phyloP scores from a whole-genome alignment of 1,140 invertebrate species.

The Magallana gigas region DNA sequence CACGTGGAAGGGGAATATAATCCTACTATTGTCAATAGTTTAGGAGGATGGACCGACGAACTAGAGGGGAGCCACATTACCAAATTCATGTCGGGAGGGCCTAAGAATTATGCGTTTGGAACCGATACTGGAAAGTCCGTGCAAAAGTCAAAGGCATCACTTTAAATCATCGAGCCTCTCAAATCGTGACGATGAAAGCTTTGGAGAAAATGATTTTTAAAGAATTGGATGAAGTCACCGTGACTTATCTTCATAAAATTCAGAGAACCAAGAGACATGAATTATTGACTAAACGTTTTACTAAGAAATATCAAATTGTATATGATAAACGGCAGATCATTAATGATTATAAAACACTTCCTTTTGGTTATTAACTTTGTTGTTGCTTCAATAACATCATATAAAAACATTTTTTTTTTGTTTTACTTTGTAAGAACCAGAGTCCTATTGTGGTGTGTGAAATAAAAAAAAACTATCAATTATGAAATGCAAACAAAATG shows the following conservation, averaged over 20 bases:
- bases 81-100: conserved; percentile 35
- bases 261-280: neutral
- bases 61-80: conserved; percentile 16
- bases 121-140: conserved; percentile 12
- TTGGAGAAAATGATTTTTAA: neutral
- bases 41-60: conserved; percentile 34
- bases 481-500: too few species aligned
- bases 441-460: too few species aligned
- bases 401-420: too few species aligned
- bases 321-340: neutral
- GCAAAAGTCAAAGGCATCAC: conserved; percentile 44
- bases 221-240: neutral
- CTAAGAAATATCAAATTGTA: neutral
- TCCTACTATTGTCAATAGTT: neutral
- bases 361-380: conserved; percentile 1
- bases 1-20: neutral
- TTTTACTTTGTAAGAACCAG: too few species aligned
- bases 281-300: neutral
- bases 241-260: neutral
- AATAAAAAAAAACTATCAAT: too few species aligned
- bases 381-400: too few species aligned
- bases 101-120: conserved; percentile 38
- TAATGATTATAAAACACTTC: neutral
- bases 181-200: neutral
- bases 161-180: conserved; percentile 10